These are phyloP conservation scores for Astyanax mexicanus DNA, from an alignment of 2,797 vertebrate genomes.

Conservation along the genomic window DNA sequence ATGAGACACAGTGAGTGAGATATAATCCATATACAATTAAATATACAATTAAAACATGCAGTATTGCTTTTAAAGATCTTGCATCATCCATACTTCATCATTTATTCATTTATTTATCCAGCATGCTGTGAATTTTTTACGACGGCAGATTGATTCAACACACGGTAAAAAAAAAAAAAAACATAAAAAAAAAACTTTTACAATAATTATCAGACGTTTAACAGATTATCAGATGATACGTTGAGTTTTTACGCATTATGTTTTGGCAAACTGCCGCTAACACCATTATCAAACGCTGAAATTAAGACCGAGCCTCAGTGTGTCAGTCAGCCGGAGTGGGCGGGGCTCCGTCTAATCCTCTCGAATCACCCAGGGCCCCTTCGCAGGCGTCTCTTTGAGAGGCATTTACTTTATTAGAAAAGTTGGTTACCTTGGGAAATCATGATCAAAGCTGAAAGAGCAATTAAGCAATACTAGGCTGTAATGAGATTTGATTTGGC, in stretches of 20 bases:
- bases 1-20: too few species aligned
- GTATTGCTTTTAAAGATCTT: too few species aligned
- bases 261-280: slow-evolving; percentile 30
- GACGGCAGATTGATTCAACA: not conserved
- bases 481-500: slow-evolving; percentile 66
- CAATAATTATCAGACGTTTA: not conserved
- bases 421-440: slow-evolving; percentile 66
- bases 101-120: too few species aligned
- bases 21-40: too few species aligned
- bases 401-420: slow-evolving; percentile 63
- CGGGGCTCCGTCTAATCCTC: slow-evolving; percentile 28
- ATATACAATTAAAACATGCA: too few species aligned
- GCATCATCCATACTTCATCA: too few species aligned
- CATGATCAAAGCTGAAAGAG: slow-evolving; percentile 63
- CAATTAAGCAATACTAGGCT: slow-evolving; percentile 59
- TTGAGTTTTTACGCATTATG: too few species aligned
- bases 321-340: slow-evolving; percentile 19
- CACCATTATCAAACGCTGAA: slow-evolving; percentile 27
- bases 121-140: not conserved
- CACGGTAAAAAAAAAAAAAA: too few species aligned
- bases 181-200: not conserved
- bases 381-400: slow-evolving; percentile 49
- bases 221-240: not conserved
- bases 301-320: slow-evolving; percentile 16
- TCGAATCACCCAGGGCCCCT: slow-evolving; percentile 33